Evolutionary conservation across 1,140 invertebrate species (phyloP), one percentile per base, ranked within the genome.

Genomic region (Drosophila funebris): DNA sequence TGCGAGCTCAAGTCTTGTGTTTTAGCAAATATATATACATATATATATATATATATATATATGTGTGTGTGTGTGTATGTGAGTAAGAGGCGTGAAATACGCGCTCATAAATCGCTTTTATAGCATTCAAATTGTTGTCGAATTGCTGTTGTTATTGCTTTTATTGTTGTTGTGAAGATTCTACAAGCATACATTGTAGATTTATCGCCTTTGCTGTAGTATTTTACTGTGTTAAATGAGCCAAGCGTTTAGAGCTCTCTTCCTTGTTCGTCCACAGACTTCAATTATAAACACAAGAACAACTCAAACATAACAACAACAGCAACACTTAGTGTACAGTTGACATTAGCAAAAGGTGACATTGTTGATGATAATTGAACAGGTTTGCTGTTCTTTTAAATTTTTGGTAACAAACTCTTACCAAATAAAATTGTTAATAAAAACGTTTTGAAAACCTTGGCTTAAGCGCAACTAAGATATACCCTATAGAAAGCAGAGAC

Each of bases 71-170:
- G 58, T 54, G 33, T 24, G 7, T 18, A 33, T 18, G 50, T 64
- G 66, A 76, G 64, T 68, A 63, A 57, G 41, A 77, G 78, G 74
- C 79, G 60, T 78, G 57, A 82, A 74, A 83, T 78, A 78, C 64
- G 69, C 52, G 79, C 76, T 64, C 78, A 74, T 78, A 83, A 78
- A 83, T 83, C 36, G 70, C 71, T 57, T 78, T 83, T 78, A 82
- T 69, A 57, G 75, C 79, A 83, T 66, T 75, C 46, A 78, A 82
- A 82, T 78, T 67, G 78, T 44, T 66, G 60, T 27, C 68, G 27
- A 50, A 37, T 64, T 75, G 50, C 31, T 73, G 36, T 48, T 37
- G 6, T 43, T 20, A 22, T 41, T 20, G 8, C 37, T 43, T 54
- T 63, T 63, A 16, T 43, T 53, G 39, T 58, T 74, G 44, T 37